Conservation (phyloP, 2,888 invertebrate species). For the Gnatocerus cornutus region DNA sequence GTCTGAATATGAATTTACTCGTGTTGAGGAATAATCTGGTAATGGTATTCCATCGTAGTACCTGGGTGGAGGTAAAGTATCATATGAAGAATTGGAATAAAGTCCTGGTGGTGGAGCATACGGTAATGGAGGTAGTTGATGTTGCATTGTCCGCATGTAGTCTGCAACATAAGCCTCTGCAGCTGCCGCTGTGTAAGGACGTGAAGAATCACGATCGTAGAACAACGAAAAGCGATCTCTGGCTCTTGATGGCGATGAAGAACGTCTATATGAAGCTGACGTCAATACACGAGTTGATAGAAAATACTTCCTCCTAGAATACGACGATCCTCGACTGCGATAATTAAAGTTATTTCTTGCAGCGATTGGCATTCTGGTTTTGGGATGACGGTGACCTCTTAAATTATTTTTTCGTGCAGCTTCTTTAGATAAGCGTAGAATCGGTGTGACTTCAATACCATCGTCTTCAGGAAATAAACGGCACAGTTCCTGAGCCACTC, state of each 20-base stretch:
- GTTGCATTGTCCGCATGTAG: slow-evolving; percentile 91
- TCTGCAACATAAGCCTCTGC: slow-evolving; percentile 93
- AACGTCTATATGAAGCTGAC: slow-evolving; percentile 74
- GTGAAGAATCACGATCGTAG: slow-evolving; percentile 75
- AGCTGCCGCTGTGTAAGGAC: slow-evolving; percentile 74
- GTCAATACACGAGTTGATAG: slow-evolving; percentile 78
- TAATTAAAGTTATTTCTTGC: slow-evolving; percentile 72
- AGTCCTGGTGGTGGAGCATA: slow-evolving; percentile 82
- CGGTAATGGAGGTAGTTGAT: slow-evolving; percentile 88
- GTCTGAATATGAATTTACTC: slow-evolving; percentile 74
- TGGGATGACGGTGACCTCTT: slow-evolving; percentile 71
- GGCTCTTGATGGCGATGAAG: slow-evolving; percentile 74
- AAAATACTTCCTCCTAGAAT: slow-evolving; percentile 78
- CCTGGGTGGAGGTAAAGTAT: slow-evolving; percentile 81
- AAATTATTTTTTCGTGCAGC: slow-evolving; percentile 76
- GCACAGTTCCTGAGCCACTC: slow-evolving; percentile 95
- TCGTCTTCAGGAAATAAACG: slow-evolving; percentile 95
- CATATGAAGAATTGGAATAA: slow-evolving; percentile 73
- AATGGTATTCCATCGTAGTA: slow-evolving; percentile 86
- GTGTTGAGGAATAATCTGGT: slow-evolving; percentile 81
- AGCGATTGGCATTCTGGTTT: slow-evolving; percentile 70
- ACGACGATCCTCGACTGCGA: slow-evolving; percentile 73
- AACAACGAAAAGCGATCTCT: slow-evolving; percentile 75
- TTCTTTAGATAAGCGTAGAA: slow-evolving; percentile 89
- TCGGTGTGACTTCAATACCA: slow-evolving; percentile 90